Base-by-base conservation (phyloP, 2,113 vertebrate genomes). In the Heterotis niloticus region DNA sequence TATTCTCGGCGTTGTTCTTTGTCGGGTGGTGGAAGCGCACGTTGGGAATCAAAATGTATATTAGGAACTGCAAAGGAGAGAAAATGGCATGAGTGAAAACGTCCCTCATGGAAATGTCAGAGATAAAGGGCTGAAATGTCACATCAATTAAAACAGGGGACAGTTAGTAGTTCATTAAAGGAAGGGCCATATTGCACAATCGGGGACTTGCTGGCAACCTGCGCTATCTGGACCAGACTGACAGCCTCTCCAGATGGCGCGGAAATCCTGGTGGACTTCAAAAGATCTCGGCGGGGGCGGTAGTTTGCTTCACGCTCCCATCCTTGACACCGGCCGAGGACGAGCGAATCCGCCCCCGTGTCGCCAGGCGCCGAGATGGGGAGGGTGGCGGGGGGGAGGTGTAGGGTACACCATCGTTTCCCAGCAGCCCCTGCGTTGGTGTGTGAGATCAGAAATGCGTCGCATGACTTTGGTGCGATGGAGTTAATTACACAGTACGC, bases 121-220 rank as follows among this genome's bases (percentile, higher is more conserved):
- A 91, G 90, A 91, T 91, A 90, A 91, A 91, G 90, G 91, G 89
- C 88, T 90, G 86, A 92, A 90, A 92, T 92, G 89, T 91, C 90
- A 91, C 90, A 91, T 91, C 90, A 90, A 91, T 91, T 91, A 91
- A 91, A 91, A 90, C 88, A 88, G 89, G 88, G 90, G 90, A 91
- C 90, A 91, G 90, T 90, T 91, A 91, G 89, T 90, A 91, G 90
- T 91, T 91, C 89, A 91, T 91, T 91, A 91, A 91, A 91, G 90
- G 90, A 88, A 90, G 88, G 91, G 89, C 90, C 90, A 91, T 91
- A 91, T 91, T 91, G 90, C 88, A 91, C 90, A 88, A 88, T 90
- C 87, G 89, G 90, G 90, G 90, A 91, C 89, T 44, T 89, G 89
- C 88, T 91, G 90, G 89, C 90, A 91, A 90, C 88, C 90, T 89